Base-by-base conservation (phyloP, 2,797 vertebrate genomes). In the Microctenopoma steveboyesi region DNA sequence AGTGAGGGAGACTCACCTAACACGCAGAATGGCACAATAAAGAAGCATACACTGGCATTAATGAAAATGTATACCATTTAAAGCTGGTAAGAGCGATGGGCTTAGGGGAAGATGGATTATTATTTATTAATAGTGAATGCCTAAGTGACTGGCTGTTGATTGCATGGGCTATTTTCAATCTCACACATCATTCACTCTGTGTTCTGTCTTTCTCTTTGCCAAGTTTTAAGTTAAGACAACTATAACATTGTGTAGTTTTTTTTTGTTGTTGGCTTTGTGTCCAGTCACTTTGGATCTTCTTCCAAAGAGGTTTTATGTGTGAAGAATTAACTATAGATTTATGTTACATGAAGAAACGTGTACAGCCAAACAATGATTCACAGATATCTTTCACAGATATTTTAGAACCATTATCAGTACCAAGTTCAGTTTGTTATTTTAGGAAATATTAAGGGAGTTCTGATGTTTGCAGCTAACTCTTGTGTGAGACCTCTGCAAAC, bases 61-160 rank as follows among this genome's bases (percentile, higher is more conserved):
- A 90, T 89, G 86, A 90, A 89, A 89, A 90, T 82, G 73, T 86
- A 87, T 89, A 77, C 75, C 77, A 79, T 89, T 90, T 81, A 82
- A 89, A 86, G 84, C 51, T 51, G 79, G 78, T 49, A 46, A 27
- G 76, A 79, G 84, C 76, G 74, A 72, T 51, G 58, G 74, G 13
- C 78, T 64, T 60, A 72, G 54, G 69, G 75, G 71, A 82, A 81
- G 79, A 82, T 39, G 39, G 74, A 70, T 45, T 77, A 86, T 89
- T 86, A 91, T 84, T 91, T 86, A 91, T 90, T 91, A 69, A 89
- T 83, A 79, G 71, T 66, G 76, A 76, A 83, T 61, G 79, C 78
- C 81, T 87, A 82, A 89, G 86, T 90, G 87, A 88, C 76, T 83
- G 65, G 67, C 83, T 87, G 83, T 62, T 89, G 78, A 89, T 82